These are phyloP conservation scores for Caenorhabditis panamensis DNA, from an alignment of 2,888 invertebrate genomes.

Conservation along the genomic window DNA sequence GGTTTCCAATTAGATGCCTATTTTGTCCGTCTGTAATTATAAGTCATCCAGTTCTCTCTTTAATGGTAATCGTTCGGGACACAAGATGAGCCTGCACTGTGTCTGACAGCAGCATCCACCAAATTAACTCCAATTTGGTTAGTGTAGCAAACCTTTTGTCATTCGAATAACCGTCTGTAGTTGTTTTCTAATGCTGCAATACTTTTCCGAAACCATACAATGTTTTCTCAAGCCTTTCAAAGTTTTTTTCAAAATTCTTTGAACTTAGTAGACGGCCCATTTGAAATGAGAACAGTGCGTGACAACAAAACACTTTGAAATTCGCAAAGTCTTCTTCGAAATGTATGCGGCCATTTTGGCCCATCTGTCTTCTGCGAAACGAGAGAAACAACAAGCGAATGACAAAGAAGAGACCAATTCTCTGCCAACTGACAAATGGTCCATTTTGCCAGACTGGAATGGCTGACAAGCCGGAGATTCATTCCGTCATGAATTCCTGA, in stretches of 20 bases:
- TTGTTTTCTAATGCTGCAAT: too few relatives aligned
- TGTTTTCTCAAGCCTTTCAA: too few relatives aligned
- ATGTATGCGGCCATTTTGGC: slow-evolving; percentile 38
- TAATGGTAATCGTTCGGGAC: slow-evolving; percentile 29
- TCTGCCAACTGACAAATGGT: slow-evolving; percentile 50
- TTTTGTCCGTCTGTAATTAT: slow-evolving; percentile 45
- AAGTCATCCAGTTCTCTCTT: slow-evolving; percentile 6
- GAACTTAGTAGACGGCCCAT: slow-evolving; percentile 4
- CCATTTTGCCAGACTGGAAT: slow-evolving; percentile 3
- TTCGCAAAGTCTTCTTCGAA: slow-evolving; percentile 45
- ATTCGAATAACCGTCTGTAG: too few relatives aligned
- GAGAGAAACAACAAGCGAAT: slow-evolving; percentile 7
- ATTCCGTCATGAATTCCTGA: slow-evolving; percentile 44
- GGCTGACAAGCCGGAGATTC: slow-evolving; percentile 22
- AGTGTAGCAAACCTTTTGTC: too few relatives aligned
- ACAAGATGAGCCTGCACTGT: slow-evolving; percentile 19
- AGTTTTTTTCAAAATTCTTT: background rate
- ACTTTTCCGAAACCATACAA: too few relatives aligned
- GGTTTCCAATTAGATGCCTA: slow-evolving; percentile 8
- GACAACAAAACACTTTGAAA: slow-evolving; percentile 29
- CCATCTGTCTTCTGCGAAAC: slow-evolving; percentile 25
- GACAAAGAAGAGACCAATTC: slow-evolving; percentile 22
- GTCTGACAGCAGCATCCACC: too few relatives aligned
- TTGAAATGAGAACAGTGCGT: slow-evolving; percentile 27
- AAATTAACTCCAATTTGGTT: slow-evolving; percentile 37